Percentiles rank a stretch among this genome's conserved stretches.
Conservation (phyloP, 2,113 vertebrate genomes). For the Eidolon helvum region DNA sequence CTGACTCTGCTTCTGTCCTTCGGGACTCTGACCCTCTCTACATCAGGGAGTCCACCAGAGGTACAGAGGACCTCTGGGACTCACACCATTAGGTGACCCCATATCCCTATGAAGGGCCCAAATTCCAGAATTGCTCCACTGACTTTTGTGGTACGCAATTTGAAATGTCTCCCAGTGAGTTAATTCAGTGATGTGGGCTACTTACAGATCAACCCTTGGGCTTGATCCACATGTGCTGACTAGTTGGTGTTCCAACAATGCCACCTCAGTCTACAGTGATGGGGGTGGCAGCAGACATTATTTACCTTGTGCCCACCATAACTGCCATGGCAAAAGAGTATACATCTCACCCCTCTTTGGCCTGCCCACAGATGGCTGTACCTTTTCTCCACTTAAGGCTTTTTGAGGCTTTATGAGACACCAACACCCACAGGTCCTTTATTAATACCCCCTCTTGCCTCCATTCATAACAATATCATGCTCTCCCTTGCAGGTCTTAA, state of each 20-base stretch:
- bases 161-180: background rate
- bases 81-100: background rate
- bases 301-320: background rate
- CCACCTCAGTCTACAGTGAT: background rate
- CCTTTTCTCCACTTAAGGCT: background rate
- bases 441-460: background rate
- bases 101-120: background rate
- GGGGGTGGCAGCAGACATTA: fast-evolving
- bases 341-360: background rate
- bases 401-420: background rate
- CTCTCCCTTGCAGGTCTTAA: background rate
- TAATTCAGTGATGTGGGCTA: background rate
- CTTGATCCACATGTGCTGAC: background rate
- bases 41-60: background rate
- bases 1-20: background rate
- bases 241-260: background rate
- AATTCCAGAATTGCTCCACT: background rate
- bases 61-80: background rate
- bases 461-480: background rate
- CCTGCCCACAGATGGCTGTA: background rate
- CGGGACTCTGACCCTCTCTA: background rate
- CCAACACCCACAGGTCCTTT: background rate
- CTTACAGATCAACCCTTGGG: background rate
- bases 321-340: background rate
- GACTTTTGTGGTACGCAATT: background rate